Conservation (phyloP, 2,888 invertebrate genomes). For the Lumbricus terrestris region DNA sequence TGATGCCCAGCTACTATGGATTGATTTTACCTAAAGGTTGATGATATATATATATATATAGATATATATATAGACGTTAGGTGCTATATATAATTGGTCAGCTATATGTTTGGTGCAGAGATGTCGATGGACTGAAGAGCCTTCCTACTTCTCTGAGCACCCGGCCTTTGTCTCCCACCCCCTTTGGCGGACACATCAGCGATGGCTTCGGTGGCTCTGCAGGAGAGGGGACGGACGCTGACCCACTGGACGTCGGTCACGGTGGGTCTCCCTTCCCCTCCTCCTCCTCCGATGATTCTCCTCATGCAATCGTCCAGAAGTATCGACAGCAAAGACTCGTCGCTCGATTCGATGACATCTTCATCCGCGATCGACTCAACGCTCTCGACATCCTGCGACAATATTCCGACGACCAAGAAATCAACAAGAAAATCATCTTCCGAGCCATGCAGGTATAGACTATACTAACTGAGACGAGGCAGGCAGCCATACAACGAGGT, state of each 20-base stretch:
- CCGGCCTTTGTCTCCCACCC: conserved; percentile 46
- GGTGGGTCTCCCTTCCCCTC: no score
- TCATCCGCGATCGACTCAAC: conserved; percentile 54
- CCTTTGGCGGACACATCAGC: background rate
- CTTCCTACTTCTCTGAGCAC: background rate
- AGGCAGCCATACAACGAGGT: no score
- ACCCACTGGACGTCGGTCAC: background rate
- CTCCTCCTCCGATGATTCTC: conserved; percentile 53
- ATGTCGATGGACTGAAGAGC: background rate
- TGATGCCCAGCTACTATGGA: no score
- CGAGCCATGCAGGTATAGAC: conserved; percentile 53
- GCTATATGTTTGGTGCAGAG: background rate
- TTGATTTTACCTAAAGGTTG: no score
- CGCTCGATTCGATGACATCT: conserved; percentile 57
- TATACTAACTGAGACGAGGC: background rate
- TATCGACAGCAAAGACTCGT: conserved; percentile 53
- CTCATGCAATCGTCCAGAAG: conserved; percentile 46
- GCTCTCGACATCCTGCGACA: conserved; percentile 57
- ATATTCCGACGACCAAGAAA: conserved; percentile 57
- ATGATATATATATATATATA: no score
- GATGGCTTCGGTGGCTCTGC: background rate
- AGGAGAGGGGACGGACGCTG: no score
- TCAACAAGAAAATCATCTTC: conserved; percentile 57
- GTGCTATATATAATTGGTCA: no score
- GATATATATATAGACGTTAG: no score